These are phyloP conservation scores for Drosophila meridionalis DNA, from an alignment of 2,888 invertebrate species.

Conservation along the genomic window DNA sequence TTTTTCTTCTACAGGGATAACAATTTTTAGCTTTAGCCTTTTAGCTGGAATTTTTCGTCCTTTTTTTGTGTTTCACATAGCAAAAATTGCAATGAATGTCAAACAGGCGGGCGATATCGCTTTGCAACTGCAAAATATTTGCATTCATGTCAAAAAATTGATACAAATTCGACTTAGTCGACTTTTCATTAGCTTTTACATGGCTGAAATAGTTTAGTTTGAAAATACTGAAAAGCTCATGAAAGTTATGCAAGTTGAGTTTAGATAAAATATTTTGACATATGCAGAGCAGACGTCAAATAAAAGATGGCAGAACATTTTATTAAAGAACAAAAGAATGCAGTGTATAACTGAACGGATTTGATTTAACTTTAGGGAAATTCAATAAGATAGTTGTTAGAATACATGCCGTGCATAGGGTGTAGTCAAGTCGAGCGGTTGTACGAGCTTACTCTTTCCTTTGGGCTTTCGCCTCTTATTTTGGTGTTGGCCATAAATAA, in stretches of 20 bases:
- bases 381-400: neutral
- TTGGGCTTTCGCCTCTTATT: conserved; percentile 12
- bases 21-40: conserved; percentile 26
- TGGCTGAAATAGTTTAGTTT: conserved; percentile 26
- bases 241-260: conserved; percentile 3
- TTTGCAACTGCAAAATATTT: conserved; percentile 38
- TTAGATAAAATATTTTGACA: neutral
- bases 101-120: conserved; percentile 26
- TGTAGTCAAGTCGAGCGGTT: neutral
- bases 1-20: neutral
- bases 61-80: conserved; percentile 8
- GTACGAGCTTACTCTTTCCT: neutral
- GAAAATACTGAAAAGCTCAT: conserved; percentile 1
- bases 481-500: conserved; percentile 68
- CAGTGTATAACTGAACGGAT: neutral
- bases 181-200: conserved; percentile 41
- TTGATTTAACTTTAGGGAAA: neutral
- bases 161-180: conserved; percentile 21
- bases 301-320: neutral
- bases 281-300: neutral
- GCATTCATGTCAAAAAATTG: conserved; percentile 18
- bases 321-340: neutral
- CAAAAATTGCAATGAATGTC: conserved; percentile 27
- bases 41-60: conserved; percentile 5
- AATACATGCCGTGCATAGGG: neutral